Percentiles rank a stretch among this genome's conserved stretches.
phyloP scores from a whole-genome alignment of 2,888 invertebrate genomes.

The Oligia latruncula region DNA sequence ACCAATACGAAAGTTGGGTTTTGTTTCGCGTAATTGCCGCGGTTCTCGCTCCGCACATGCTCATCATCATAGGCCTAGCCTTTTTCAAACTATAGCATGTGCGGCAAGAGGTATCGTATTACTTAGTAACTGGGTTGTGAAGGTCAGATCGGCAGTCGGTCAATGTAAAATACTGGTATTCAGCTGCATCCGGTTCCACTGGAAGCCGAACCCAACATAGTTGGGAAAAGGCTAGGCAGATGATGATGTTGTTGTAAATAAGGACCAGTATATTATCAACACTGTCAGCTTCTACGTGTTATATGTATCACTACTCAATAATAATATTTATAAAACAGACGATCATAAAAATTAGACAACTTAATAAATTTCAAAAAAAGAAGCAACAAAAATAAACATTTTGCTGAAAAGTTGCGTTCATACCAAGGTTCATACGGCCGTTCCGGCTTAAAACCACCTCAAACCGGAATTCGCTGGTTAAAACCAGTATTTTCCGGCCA shows the following conservation, averaged over 20 bases:
- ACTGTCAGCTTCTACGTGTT: background rate
- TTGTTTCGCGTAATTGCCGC: too few species aligned
- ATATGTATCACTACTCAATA: background rate
- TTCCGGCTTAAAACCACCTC: slow-evolving; percentile 61
- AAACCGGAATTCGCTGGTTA: slow-evolving; percentile 73
- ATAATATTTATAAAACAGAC: background rate
- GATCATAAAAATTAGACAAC: background rate
- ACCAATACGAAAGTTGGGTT: too few species aligned
- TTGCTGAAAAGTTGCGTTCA: slow-evolving; percentile 6
- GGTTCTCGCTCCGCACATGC: too few species aligned
- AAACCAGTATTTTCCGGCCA: slow-evolving; percentile 75
- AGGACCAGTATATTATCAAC: too few species aligned
- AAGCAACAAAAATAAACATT: slow-evolving; percentile 12
- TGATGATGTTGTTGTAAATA: background rate
- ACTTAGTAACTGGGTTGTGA: background rate
- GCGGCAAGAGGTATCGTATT: too few species aligned
- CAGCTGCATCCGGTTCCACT: background rate
- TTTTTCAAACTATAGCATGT: too few species aligned
- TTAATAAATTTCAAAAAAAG: too few species aligned
- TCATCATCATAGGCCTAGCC: too few species aligned
- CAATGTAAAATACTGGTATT: background rate
- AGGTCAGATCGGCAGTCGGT: too few species aligned
- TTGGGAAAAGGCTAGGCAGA: background rate
- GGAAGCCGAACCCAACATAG: background rate
- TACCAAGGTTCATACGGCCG: slow-evolving; percentile 19